Conservation (phyloP, 92 coral and sea anemone species). For the Phenganax subtilis region DNA sequence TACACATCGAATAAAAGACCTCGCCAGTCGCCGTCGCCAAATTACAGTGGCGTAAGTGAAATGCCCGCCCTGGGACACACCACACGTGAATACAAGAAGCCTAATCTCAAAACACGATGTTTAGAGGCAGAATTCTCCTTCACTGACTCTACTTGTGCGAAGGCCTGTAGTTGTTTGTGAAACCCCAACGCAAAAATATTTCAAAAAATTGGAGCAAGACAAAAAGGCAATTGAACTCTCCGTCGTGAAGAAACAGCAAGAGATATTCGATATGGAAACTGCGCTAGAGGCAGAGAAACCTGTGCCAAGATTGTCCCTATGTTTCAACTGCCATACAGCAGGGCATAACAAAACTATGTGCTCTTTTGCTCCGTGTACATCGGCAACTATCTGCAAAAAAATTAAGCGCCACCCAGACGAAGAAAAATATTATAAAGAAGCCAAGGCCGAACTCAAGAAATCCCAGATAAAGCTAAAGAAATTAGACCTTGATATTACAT, state of each 20-base stretch:
- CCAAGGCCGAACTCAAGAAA: not conserved
- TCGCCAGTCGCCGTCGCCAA: constrained; percentile 35
- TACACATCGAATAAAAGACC: constrained; percentile 31
- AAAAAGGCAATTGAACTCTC: constrained; percentile 18
- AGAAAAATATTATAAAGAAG: constrained; percentile 15
- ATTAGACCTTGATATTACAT: constrained; percentile 11
- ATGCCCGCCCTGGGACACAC: not conserved
- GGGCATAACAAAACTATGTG: constrained; percentile 2
- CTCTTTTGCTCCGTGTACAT: not conserved
- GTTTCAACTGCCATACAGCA: constrained; percentile 6
- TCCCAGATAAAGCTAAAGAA: no score
- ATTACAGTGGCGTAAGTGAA: not conserved
- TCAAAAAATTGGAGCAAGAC: constrained; percentile 14
- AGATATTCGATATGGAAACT: constrained; percentile 31
- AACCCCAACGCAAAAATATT: no score
- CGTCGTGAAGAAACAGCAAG: constrained; percentile 45
- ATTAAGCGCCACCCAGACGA: not conserved
- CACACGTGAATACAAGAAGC: not conserved
- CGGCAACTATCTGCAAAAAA: not conserved
- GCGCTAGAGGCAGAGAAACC: constrained; percentile 20
- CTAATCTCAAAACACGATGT: not conserved
- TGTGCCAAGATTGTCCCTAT: not conserved
- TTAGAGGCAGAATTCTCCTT: no score
- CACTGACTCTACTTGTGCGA: no score
- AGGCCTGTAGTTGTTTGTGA: no score